A percentile compares a stretch with the other conserved stretches of the same genome.
phyloP scores from a whole-genome alignment of 2,888 invertebrate genomes.

The Rhingia campestris region DNA sequence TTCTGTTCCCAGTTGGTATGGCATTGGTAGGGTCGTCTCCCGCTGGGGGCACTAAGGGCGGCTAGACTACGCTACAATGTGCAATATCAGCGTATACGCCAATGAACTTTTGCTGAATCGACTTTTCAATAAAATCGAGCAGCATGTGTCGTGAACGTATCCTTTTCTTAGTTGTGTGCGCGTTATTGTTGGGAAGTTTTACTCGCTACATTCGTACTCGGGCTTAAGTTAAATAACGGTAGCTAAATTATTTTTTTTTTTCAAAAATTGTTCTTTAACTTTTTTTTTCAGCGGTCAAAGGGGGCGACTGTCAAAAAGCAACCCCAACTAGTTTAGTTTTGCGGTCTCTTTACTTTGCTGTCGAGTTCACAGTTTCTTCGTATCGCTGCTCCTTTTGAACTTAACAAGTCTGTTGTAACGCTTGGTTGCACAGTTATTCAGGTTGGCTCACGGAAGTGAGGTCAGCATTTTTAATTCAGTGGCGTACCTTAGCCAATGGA shows the following conservation, averaged over 20 bases:
- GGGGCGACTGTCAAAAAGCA: slow-evolving; percentile 8
- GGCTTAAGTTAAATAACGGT: slow-evolving; percentile 50
- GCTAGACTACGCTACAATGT: slow-evolving; percentile 27
- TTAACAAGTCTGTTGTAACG: slow-evolving; percentile 49
- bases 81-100: slow-evolving; percentile 48
- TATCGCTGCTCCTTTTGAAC: slow-evolving; percentile 62
- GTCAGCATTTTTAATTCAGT: slow-evolving; percentile 55
- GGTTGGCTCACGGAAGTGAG: slow-evolving; percentile 41
- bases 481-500: not conserved
- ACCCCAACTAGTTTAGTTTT: slow-evolving; percentile 48
- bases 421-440: slow-evolving; percentile 57
- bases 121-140: slow-evolving; percentile 73
- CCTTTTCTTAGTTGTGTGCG: slow-evolving; percentile 29
- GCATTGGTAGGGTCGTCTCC: slow-evolving; percentile 5
- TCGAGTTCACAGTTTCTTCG: slow-evolving; percentile 66
- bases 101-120: slow-evolving; percentile 73
- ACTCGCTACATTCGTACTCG: not conserved
- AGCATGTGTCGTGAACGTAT: slow-evolving; percentile 62
- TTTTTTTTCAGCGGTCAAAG: slow-evolving; percentile 41
- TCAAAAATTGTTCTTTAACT: slow-evolving; percentile 38
- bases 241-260: slow-evolving; percentile 27
- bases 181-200: slow-evolving; percentile 48
- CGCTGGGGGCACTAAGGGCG: slow-evolving; percentile 46
- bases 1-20: slow-evolving; percentile 5
- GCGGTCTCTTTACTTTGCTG: slow-evolving; percentile 55